Percentiles rank a stretch among this genome's conserved stretches.
Evolutionary conservation across 2,113 vertebrate species (phyloP).

Genomic region (Lonchura striata): DNA sequence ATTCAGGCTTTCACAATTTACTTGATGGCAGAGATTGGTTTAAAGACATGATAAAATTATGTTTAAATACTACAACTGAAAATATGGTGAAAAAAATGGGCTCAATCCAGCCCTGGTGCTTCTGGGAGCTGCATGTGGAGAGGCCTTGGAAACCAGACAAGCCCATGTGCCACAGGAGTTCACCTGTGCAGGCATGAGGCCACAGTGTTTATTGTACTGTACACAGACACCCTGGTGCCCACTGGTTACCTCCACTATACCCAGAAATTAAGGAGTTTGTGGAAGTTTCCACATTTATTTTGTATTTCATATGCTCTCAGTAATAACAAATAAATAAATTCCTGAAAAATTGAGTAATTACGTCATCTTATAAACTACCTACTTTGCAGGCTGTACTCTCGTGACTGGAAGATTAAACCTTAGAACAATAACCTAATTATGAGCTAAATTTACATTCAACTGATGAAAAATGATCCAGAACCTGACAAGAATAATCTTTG

Average conservation of each 20-base stretch:
- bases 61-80: not conserved
- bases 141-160: not conserved
- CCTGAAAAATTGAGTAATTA: not conserved
- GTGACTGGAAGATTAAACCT: not conserved
- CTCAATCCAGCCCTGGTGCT: not conserved
- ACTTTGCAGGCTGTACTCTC: not conserved
- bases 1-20: not conserved
- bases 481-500: slow-evolving; percentile 47
- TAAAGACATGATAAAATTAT: not conserved
- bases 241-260: not conserved
- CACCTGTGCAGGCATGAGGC: not conserved
- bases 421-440: slow-evolving; percentile 55
- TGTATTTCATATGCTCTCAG: not conserved
- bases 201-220: not conserved
- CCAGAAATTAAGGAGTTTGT: not conserved
- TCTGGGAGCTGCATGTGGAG: not conserved
- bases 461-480: slow-evolving; percentile 56
- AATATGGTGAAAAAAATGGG: not conserved
- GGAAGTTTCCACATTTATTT: not conserved
- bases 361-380: not conserved
- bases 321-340: not conserved
- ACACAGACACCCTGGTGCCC: not conserved
- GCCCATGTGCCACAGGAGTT: not conserved
- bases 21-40: not conserved
- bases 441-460: slow-evolving; percentile 56